Evolutionary conservation across 2,888 invertebrate species (phyloP).

Genomic region (Spilosoma lubricipeda): DNA sequence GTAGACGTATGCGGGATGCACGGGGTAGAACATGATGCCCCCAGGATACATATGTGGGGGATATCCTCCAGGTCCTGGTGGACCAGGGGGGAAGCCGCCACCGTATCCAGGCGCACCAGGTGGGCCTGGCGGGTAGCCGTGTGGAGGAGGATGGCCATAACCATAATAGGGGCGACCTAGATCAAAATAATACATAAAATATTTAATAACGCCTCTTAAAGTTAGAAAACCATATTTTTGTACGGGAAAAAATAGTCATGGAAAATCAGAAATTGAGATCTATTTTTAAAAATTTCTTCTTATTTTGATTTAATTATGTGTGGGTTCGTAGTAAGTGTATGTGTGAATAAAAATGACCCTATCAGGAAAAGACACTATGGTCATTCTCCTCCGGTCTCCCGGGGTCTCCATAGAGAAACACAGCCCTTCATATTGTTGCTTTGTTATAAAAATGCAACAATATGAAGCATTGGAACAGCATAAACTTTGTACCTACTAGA

Average conservation of each 20-base stretch:
- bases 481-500: background rate
- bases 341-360: too few relatives aligned
- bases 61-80: slow-evolving; percentile 13
- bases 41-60: slow-evolving; percentile 58
- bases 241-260: background rate
- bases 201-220: background rate
- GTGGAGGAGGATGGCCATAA: slow-evolving; percentile 67
- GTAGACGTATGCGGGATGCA: slow-evolving; percentile 80
- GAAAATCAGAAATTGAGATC: background rate
- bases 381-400: too few relatives aligned
- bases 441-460: too few relatives aligned
- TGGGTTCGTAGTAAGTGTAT: too few relatives aligned
- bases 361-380: too few relatives aligned
- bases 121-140: slow-evolving; percentile 52
- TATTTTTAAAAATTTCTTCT: background rate
- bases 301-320: too few relatives aligned
- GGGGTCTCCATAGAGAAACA: too few relatives aligned
- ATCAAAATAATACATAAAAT: background rate
- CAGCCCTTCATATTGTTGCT: too few relatives aligned
- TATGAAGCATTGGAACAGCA: too few relatives aligned
- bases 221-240: background rate
- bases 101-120: slow-evolving; percentile 22
- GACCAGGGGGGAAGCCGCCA: slow-evolving; percentile 7
- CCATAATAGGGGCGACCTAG: slow-evolving; percentile 79
- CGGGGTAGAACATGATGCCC: slow-evolving; percentile 73